Conservation (phyloP, 1,140 invertebrate species). For the Drosophila obscura region DNA sequence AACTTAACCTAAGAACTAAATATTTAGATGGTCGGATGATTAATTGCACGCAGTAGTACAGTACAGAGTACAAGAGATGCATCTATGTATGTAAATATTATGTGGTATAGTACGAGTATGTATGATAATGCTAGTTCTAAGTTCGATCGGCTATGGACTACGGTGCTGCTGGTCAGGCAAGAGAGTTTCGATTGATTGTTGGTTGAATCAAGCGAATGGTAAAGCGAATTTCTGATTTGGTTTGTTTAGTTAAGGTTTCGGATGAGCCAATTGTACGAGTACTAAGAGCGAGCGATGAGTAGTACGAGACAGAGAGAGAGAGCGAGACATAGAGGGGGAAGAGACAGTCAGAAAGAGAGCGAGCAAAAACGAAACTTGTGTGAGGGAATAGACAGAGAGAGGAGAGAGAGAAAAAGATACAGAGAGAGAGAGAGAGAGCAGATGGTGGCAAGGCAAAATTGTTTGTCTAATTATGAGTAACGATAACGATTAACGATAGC, state of each 20-base stretch:
- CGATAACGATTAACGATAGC: slow-evolving; percentile 44
- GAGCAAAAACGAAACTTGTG: slow-evolving; percentile 8
- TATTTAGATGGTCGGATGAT: slow-evolving; percentile 20
- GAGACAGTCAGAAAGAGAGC: slow-evolving; percentile 13
- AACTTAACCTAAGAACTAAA: slow-evolving; percentile 51
- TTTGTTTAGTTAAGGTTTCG: background rate
- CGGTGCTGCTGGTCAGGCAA: slow-evolving; percentile 43
- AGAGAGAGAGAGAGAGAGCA: slow-evolving; percentile 24
- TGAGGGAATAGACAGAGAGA: slow-evolving; percentile 21
- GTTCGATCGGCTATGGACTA: slow-evolving; percentile 36
- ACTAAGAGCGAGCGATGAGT: slow-evolving; percentile 43
- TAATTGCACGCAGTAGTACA: slow-evolving; percentile 14
- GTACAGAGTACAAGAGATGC: slow-evolving; percentile 1
- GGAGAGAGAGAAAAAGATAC: slow-evolving; percentile 23
- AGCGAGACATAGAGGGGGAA: slow-evolving; percentile 15
- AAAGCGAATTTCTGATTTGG: slow-evolving; percentile 24
- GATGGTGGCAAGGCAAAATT: slow-evolving; percentile 31
- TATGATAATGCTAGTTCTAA: slow-evolving; percentile 21
- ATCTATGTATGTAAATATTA: background rate
- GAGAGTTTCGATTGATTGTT: slow-evolving; percentile 10
- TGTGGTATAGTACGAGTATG: background rate
- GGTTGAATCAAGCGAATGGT: slow-evolving; percentile 19
- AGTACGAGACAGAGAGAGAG: slow-evolving; percentile 23
- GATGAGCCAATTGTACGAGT: slow-evolving; percentile 17
- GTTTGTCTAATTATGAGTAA: slow-evolving; percentile 42